These are phyloP conservation scores for Eilema griseolum DNA, from an alignment of 2,888 invertebrate genomes.

Conservation along the genomic window DNA sequence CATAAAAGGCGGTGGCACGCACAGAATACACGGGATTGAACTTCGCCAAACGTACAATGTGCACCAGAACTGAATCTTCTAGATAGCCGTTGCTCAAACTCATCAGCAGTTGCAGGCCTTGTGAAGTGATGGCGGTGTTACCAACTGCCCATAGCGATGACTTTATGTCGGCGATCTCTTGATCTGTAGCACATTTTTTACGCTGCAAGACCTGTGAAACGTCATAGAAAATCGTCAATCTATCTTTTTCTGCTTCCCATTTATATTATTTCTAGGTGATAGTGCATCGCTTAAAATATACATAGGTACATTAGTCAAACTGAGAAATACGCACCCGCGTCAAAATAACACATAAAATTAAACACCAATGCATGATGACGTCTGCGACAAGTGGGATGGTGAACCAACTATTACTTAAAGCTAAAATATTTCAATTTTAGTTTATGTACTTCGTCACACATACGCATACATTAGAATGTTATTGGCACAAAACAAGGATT, in stretches of 20 bases:
- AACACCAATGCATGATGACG: not conserved
- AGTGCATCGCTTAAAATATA: no score
- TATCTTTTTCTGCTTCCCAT: not conserved
- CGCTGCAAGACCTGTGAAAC: slow-evolving; percentile 70
- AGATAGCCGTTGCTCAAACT: slow-evolving; percentile 75
- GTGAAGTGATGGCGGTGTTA: slow-evolving; percentile 92
- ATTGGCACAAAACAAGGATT: no score
- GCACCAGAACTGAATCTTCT: slow-evolving; percentile 79
- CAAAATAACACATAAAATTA: not conserved
- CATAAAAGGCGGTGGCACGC: slow-evolving; percentile 95
- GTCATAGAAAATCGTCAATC: no score
- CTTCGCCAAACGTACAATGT: slow-evolving; percentile 90
- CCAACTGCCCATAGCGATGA: slow-evolving; percentile 96
- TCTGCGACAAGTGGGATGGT: not conserved
- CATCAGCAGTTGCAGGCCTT: slow-evolving; percentile 92
- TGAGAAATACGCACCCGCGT: no score
- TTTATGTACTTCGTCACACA: no score
- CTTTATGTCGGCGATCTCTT: slow-evolving; percentile 92
- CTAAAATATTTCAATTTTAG: no score
- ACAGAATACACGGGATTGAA: slow-evolving; percentile 94
- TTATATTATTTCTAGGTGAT: no score
- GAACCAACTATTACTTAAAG: no score
- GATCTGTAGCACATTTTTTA: slow-evolving; percentile 88
- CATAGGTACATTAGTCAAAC: no score
- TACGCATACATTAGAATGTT: no score